These are phyloP conservation scores for Mola mola DNA, from an alignment of 2,113 vertebrate species.

Conservation along the genomic window DNA sequence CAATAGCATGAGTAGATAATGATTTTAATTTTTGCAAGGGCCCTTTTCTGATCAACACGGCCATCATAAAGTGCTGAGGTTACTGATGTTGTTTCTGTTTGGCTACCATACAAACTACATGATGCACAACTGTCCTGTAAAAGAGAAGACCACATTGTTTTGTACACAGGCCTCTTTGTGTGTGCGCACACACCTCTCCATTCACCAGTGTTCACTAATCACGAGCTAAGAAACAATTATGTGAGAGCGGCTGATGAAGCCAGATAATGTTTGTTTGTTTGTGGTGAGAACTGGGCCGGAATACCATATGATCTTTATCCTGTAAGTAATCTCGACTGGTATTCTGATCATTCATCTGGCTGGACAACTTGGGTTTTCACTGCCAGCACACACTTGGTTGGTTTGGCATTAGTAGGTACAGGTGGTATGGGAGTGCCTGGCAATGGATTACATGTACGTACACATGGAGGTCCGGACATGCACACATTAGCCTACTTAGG, in stretches of 20 bases:
- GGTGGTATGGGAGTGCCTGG: no score
- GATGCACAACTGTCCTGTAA: no score
- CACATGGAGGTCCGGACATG: neutral
- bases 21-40: no score
- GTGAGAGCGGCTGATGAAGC: neutral
- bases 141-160: neutral
- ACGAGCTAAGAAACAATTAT: slow-evolving; percentile 15
- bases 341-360: slow-evolving; percentile 66
- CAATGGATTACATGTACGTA: no score
- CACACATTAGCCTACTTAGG: no score
- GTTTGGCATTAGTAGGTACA: no score
- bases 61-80: no score
- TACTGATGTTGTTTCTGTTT: no score
- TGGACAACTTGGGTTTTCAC: no score
- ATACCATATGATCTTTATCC: slow-evolving; percentile 56
- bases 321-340: slow-evolving; percentile 65
- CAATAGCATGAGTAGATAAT: no score
- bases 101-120: neutral
- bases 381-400: no score
- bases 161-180: neutral
- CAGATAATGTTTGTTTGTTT: slow-evolving; percentile 35
- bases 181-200: neutral
- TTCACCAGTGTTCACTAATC: neutral
- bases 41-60: no score
- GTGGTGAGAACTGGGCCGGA: slow-evolving; percentile 47